These are phyloP conservation scores for Xanthia togata DNA, from an alignment of 2,888 invertebrate genomes.

Conservation along the genomic window DNA sequence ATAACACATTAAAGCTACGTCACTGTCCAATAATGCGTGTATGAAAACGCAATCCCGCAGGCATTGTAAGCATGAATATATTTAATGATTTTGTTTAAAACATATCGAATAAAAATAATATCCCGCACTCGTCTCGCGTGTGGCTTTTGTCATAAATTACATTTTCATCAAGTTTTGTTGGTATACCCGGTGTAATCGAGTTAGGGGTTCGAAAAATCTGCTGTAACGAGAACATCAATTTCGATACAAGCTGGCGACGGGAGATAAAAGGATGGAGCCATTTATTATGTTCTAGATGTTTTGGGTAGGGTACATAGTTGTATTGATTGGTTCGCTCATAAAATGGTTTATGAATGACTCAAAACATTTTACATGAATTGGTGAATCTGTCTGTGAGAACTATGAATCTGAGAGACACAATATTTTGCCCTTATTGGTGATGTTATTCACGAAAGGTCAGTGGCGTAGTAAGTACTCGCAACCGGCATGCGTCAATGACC, in stretches of 20 bases:
- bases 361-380: not conserved
- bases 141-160: conserved; percentile 46
- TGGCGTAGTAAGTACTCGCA: not conserved
- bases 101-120: conserved; percentile 17
- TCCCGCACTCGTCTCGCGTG: conserved; percentile 5
- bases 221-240: conserved; percentile 44
- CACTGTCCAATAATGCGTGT: not conserved
- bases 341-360: not conserved
- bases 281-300: conserved; percentile 43
- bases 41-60: conserved; percentile 1
- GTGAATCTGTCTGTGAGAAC: not conserved
- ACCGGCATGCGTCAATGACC: too few species aligned
- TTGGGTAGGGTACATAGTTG: conserved; percentile 2
- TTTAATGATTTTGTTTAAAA: conserved; percentile 10
- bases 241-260: conserved; percentile 40
- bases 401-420: not conserved
- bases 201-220: conserved; percentile 36
- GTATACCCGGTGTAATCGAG: conserved; percentile 42
- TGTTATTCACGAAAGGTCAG: not conserved
- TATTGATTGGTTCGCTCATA: conserved; percentile 12
- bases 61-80: not conserved
- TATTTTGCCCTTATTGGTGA: not conserved
- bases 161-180: conserved; percentile 56
- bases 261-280: conserved; percentile 39
- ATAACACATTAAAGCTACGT: not conserved